Percentiles rank a stretch among this genome's conserved stretches.
Evolutionary conservation across 2,888 invertebrate genomes (phyloP).

Genomic region (Heliconius ismenius): DNA sequence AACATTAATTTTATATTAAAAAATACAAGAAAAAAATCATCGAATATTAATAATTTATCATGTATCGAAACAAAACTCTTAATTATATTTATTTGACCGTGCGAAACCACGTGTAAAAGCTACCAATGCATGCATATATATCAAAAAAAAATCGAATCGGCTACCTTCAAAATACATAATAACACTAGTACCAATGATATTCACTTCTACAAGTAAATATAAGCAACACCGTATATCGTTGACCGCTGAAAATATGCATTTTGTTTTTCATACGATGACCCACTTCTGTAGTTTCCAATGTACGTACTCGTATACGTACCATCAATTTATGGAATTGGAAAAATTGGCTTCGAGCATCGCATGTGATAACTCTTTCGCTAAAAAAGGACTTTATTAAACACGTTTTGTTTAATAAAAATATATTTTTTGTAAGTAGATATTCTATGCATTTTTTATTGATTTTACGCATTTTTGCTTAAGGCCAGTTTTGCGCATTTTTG

Average conservation of each 20-base stretch:
- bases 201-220: slow-evolving; percentile 16
- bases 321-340: slow-evolving; percentile 40
- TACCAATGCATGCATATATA: neutral
- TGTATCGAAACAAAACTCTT: no score
- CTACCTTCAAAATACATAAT: neutral
- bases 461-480: no score
- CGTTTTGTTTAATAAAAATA: neutral
- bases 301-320: slow-evolving; percentile 16
- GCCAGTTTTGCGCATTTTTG: no score
- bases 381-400: slow-evolving; percentile 19
- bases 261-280: slow-evolving; percentile 39
- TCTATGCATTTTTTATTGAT: neutral
- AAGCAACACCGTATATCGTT: slow-evolving; percentile 12
- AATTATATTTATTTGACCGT: no score
- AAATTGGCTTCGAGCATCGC: slow-evolving; percentile 35
- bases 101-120: no score
- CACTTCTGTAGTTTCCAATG: slow-evolving; percentile 31
- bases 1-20: no score
- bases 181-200: neutral
- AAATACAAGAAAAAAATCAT: no score
- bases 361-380: slow-evolving; percentile 29
- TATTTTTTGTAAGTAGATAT: neutral
- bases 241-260: slow-evolving; percentile 34
- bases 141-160: neutral
- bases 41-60: no score